Percentiles rank a stretch among this genome's conserved stretches.
Conservation (phyloP, 2,888 invertebrate species). For the Andrena marginata region DNA sequence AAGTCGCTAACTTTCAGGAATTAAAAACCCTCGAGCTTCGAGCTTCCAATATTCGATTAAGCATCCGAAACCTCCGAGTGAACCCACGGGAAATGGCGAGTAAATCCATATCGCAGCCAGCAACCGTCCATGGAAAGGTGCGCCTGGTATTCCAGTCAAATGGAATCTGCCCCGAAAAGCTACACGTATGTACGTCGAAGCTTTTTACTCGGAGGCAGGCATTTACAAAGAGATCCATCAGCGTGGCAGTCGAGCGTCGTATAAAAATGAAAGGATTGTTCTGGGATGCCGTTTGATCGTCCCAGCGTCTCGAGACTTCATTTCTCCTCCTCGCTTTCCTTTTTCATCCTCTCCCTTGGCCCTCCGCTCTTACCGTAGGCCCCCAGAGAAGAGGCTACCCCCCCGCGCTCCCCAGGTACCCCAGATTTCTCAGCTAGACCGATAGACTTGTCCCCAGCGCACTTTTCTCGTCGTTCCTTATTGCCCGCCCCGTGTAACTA, state of each 20-base stretch:
- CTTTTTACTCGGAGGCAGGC: neutral
- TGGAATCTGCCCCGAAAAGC: neutral
- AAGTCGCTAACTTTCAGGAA: too few relatives aligned
- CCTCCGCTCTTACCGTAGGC: constrained; percentile 8
- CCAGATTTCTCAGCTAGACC: constrained; percentile 64
- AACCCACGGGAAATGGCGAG: too few relatives aligned
- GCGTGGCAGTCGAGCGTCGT: constrained; percentile 14
- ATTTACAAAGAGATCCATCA: constrained; percentile 20
- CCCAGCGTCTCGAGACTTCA: constrained; percentile 15
- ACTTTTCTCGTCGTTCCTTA: constrained; percentile 49
- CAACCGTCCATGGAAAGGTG: too few relatives aligned
- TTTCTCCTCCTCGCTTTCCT: constrained; percentile 18
- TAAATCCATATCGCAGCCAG: too few relatives aligned
- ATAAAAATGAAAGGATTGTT: constrained; percentile 51
- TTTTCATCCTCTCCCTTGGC: constrained; percentile 3
- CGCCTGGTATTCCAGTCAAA: neutral
- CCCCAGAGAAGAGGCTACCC: constrained; percentile 40
- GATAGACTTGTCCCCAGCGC: constrained; percentile 70
- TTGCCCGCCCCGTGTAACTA: constrained; percentile 10
- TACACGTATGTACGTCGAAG: neutral
- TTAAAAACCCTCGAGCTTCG: too few relatives aligned
- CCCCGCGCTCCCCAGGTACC: constrained; percentile 38
- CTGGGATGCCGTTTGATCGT: constrained; percentile 53
- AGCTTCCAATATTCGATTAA: too few relatives aligned
- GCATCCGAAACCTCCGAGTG: too few relatives aligned